Conservation (phyloP, 2,888 invertebrate species). For the Lepidochrysops patricia region DNA sequence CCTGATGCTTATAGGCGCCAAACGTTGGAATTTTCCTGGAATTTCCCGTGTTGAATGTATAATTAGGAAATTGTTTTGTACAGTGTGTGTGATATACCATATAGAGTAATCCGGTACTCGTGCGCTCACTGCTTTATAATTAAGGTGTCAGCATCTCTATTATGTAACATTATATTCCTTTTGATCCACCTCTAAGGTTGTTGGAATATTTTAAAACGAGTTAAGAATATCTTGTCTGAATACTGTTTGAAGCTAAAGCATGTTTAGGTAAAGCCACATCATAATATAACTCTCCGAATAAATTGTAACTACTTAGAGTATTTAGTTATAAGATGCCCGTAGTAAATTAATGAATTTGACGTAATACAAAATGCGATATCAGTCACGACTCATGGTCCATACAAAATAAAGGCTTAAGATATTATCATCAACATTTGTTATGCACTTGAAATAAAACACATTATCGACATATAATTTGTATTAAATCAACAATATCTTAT, state of each 20-base stretch:
- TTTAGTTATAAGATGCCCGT: too few species aligned
- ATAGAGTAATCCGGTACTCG: neutral
- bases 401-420: too few species aligned
- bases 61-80: neutral
- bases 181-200: neutral
- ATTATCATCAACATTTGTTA: neutral
- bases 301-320: too few species aligned
- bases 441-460: slow-evolving; percentile 46
- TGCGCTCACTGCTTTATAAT: neutral
- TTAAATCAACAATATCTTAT: slow-evolving; percentile 73
- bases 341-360: too few species aligned
- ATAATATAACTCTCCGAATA: too few species aligned
- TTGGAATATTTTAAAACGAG: neutral
- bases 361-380: too few species aligned
- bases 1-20: neutral
- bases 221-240: too few species aligned
- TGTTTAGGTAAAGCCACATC: too few species aligned
- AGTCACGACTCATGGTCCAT: too few species aligned
- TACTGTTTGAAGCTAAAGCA: too few species aligned
- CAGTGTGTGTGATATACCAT: neutral
- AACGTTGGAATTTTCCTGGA: neutral
- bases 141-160: neutral
- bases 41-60: neutral
- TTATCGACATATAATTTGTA: slow-evolving; percentile 68
- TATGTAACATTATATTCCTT: neutral